A percentile compares a stretch with the other conserved stretches of the same genome.
Evolutionary conservation across 2,888 invertebrate species (phyloP).

Genomic region (Caenorhabditis uteleia): DNA sequence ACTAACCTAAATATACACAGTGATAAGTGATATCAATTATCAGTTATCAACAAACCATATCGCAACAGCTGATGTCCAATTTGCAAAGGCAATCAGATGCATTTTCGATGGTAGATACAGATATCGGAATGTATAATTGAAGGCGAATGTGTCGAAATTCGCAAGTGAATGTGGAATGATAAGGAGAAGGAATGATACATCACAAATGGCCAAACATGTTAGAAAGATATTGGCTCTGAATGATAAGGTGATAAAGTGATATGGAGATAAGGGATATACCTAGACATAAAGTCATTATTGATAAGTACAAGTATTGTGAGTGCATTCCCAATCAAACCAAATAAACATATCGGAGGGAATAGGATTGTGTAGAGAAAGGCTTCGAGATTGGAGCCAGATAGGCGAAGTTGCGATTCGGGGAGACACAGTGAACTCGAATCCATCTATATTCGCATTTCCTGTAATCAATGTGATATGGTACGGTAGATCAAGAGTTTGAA

Average conservation of each 20-base stretch:
- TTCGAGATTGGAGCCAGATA: slow-evolving; percentile 56
- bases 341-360: slow-evolving; percentile 51
- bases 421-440: slow-evolving; percentile 45
- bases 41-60: slow-evolving; percentile 52
- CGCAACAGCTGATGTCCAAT: slow-evolving; percentile 64
- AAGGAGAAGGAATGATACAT: slow-evolving; percentile 62
- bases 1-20: slow-evolving; percentile 53
- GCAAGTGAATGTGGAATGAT: slow-evolving; percentile 65
- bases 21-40: not conserved
- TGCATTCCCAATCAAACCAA: slow-evolving; percentile 59
- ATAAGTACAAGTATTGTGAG: slow-evolving; percentile 57
- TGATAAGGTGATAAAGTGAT: not conserved
- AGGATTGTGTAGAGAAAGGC: slow-evolving; percentile 53
- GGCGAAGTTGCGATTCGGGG: slow-evolving; percentile 47
- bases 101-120: slow-evolving; percentile 59
- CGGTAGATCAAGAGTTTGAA: no score
- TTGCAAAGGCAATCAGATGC: slow-evolving; percentile 62
- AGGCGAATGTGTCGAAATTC: slow-evolving; percentile 57
- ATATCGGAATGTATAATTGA: slow-evolving; percentile 56
- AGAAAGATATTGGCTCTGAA: slow-evolving; percentile 65
- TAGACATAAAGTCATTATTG: slow-evolving; percentile 60
- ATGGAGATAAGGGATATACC: slow-evolving; percentile 25
- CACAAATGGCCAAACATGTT: slow-evolving; percentile 62
- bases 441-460: slow-evolving; percentile 2
- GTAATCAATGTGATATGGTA: not conserved